A percentile compares a stretch with the other conserved stretches of the same genome.
These are phyloP conservation scores for Physella acuta DNA, from an alignment of 1,140 invertebrate genomes.

Conservation along the genomic window DNA sequence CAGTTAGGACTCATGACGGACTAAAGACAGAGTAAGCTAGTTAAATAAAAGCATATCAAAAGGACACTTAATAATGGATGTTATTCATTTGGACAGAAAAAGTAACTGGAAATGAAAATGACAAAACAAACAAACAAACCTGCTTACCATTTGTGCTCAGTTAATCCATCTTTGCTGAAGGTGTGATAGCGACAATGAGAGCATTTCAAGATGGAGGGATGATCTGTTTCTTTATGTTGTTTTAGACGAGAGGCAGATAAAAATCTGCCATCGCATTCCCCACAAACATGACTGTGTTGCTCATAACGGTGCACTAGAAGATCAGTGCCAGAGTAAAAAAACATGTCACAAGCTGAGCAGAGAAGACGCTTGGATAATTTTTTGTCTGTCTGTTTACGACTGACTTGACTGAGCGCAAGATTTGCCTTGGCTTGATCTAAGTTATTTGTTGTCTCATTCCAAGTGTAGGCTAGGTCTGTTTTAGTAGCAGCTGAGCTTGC, in stretches of 20 bases:
- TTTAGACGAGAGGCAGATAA: background rate
- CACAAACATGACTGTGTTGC: conserved; percentile 21
- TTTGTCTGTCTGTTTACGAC: background rate
- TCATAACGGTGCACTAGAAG: conserved; percentile 19
- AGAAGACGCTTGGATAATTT: background rate
- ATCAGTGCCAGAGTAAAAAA: conserved; percentile 18
- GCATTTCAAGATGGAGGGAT: conserved; percentile 8
- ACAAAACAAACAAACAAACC: background rate
- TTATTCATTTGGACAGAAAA: background rate
- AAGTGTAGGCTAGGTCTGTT: no score
- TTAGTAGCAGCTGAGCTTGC: no score
- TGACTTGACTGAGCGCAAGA: no score
- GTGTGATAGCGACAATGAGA: conserved; percentile 13
- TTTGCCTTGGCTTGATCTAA: no score
- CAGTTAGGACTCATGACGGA: no score
- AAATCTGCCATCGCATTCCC: conserved; percentile 21
- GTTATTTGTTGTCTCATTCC: no score
- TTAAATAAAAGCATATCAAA: no score
- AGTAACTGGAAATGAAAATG: background rate
- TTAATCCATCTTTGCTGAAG: background rate
- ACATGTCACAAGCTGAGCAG: background rate
- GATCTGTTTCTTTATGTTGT: conserved; percentile 14
- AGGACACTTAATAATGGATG: background rate
- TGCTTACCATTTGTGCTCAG: background rate
- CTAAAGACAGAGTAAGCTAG: no score